Evolutionary conservation across 2,113 vertebrate genomes (phyloP).

Genomic region (Myocastor coypus): DNA sequence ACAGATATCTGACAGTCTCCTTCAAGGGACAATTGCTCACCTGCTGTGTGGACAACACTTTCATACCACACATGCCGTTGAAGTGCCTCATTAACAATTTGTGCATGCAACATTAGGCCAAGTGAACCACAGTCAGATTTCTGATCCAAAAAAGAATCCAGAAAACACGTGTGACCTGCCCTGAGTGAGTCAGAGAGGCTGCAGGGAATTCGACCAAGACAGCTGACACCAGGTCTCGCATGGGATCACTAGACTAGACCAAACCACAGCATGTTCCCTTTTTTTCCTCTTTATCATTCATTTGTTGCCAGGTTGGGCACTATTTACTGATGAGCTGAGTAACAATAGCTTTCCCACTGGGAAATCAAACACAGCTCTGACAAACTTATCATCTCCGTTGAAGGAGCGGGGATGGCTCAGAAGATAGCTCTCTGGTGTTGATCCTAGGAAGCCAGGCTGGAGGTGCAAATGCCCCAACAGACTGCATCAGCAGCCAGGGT

Average conservation of each 20-base stretch:
- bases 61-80: neutral
- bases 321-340: conserved; percentile 10
- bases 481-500: too few species aligned
- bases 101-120: neutral
- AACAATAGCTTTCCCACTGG: neutral
- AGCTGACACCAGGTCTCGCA: conserved; percentile 59
- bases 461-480: neutral
- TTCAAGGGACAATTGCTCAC: neutral
- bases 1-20: neutral
- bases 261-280: neutral
- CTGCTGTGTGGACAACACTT: conserved; percentile 41
- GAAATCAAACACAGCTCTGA: neutral
- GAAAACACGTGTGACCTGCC: conserved; percentile 29
- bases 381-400: neutral
- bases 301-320: conserved; percentile 9
- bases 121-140: conserved; percentile 49
- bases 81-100: conserved; percentile 34
- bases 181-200: conserved; percentile 71
- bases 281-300: neutral
- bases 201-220: conserved; percentile 38
- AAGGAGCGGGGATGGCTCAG: neutral
- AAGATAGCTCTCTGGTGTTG: neutral
- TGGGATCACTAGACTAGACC: conserved; percentile 46
- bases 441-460: neutral
- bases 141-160: neutral